These are phyloP conservation scores for Torymus auratus DNA, from an alignment of 2,888 invertebrate species.

Conservation along the genomic window DNA sequence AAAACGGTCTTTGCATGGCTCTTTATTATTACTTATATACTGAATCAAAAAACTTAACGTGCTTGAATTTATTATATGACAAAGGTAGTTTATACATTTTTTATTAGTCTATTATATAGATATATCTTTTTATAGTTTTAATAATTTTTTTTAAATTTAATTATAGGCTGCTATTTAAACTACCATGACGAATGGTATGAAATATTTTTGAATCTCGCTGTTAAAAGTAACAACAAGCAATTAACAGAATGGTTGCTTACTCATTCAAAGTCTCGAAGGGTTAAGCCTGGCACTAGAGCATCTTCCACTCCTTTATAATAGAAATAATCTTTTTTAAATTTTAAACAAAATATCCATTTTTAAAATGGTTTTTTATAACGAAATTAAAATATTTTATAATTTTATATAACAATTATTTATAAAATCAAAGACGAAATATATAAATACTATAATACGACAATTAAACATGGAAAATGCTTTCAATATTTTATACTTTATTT, in stretches of 20 bases:
- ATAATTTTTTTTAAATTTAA: neutral
- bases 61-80: conserved; percentile 58
- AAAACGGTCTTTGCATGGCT: conserved; percentile 62
- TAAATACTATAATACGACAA: neutral
- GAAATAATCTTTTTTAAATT: conserved; percentile 1
- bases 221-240: conserved; percentile 53
- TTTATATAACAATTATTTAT: neutral
- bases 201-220: conserved; percentile 59
- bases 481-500: neutral
- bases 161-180: conserved; percentile 59
- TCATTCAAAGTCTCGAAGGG: conserved; percentile 44
- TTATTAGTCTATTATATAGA: neutral
- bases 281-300: conserved; percentile 19
- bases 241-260: conserved; percentile 61
- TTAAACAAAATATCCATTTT: neutral
- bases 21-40: conserved; percentile 57
- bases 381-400: neutral
- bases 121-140: neutral
- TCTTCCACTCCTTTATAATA: conserved; percentile 45
- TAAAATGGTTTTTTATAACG: neutral
- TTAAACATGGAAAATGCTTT: neutral
- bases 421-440: neutral
- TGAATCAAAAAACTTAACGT: conserved; percentile 51
- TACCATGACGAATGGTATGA: conserved; percentile 60
- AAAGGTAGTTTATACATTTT: conserved; percentile 37